Evolutionary conservation across 2,888 invertebrate genomes (phyloP).

Genomic region (Folsomia candida): DNA sequence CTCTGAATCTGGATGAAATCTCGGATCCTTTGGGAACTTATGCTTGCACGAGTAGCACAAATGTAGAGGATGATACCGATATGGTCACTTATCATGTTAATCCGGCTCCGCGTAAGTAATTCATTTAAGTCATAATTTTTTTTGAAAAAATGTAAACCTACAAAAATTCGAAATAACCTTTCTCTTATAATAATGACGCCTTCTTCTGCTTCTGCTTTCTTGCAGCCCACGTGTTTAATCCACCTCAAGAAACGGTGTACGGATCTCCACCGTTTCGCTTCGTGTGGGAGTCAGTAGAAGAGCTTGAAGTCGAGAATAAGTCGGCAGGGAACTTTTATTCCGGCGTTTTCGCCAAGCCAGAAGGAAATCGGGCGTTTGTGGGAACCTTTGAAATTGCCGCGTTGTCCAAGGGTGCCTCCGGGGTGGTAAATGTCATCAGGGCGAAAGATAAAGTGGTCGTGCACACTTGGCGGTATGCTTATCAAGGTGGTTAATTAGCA

Average conservation of each 20-base stretch:
- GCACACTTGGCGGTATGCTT: conserved; percentile 31
- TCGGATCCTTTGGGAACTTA: conserved; percentile 32
- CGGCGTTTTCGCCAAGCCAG: conserved; percentile 34
- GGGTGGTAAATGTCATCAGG: conserved; percentile 27
- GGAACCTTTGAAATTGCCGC: conserved; percentile 32
- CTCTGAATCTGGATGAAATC: conserved; percentile 13
- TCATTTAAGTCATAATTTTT: background rate
- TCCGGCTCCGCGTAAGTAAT: conserved; percentile 18
- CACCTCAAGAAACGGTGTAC: conserved; percentile 25
- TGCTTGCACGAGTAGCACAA: conserved; percentile 34
- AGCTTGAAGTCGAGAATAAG: conserved; percentile 24
- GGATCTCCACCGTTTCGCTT: conserved; percentile 39
- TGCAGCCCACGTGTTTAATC: conserved; percentile 32
- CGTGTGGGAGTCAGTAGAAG: conserved; percentile 38
- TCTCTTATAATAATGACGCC: background rate
- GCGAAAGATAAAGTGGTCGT: conserved; percentile 31
- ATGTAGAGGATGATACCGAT: conserved; percentile 34
- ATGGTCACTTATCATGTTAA: conserved; percentile 31
- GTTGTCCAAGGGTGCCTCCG: conserved; percentile 12
- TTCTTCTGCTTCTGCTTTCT: background rate
- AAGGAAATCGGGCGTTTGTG: conserved; percentile 30
- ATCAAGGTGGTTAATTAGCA: background rate
- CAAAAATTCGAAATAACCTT: no score
- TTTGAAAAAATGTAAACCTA: background rate
- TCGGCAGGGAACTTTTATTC: conserved; percentile 32